Conservation (phyloP, 2,113 vertebrate species). For the Orthochromis indermauri region DNA sequence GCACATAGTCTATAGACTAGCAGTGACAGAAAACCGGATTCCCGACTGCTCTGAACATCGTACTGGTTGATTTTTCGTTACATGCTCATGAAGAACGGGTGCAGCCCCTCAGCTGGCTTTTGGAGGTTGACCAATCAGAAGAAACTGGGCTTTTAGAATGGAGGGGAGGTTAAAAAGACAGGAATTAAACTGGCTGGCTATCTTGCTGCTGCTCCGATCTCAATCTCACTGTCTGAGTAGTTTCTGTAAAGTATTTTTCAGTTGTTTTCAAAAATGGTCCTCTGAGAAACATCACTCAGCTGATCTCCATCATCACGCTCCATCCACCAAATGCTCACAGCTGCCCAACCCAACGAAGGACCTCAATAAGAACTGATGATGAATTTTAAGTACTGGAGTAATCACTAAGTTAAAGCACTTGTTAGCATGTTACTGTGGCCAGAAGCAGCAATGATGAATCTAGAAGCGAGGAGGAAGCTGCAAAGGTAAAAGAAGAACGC, state of each 20-base stretch:
- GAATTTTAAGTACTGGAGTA: background rate
- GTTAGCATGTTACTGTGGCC: background rate
- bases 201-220: accelerated
- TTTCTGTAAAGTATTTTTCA: background rate
- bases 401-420: background rate
- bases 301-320: background rate
- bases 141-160: background rate
- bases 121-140: background rate
- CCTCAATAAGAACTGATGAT: background rate
- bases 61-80: background rate
- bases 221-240: background rate
- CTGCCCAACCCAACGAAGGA: background rate
- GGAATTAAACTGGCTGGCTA: background rate
- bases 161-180: background rate
- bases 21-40: background rate
- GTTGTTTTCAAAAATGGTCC: background rate
- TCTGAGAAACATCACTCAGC: accelerated
- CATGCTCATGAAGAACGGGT: background rate
- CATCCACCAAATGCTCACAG: background rate
- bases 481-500: background rate
- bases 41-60: background rate
- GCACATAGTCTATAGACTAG: accelerated
- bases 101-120: background rate
- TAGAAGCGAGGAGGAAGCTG: background rate
- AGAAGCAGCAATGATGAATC: background rate